Base-by-base conservation (phyloP, 2,797 vertebrate genomes). In the Glossophaga mutica region DNA sequence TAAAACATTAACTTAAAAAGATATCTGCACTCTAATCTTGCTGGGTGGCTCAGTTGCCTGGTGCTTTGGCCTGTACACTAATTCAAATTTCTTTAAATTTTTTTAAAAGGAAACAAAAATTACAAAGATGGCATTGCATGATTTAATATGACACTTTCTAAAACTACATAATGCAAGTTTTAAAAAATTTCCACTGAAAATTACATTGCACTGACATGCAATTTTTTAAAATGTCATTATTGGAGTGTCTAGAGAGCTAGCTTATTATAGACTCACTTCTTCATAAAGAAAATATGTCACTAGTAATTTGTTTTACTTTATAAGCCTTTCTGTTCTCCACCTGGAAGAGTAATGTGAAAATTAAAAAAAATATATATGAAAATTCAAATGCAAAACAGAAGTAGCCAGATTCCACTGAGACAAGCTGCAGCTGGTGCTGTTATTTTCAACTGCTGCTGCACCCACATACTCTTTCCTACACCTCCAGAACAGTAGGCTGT, bases 281-380 rank as follows among this genome's bases (percentile, higher is more conserved):
- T 93, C 86, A 83, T 96, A 71, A 84, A 14, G 2, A 92, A 97
- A 96, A 84, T 73, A 96, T 96, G 91, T 93, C 94, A 91, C 52
- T 97, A 95, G 73, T 95, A 96, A 95, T 97, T 97, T 97, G 68
- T 96, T 97, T 98, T 94, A 52, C 39, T 97, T 97, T 97, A 62
- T 90, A 82, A 96, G 39, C 3, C 44, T 96, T 88, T 96, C 87
- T 59, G 55, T 52, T 96, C 16, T 84, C 57, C 90, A 95, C 19
- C 42, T 89, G 57, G 82, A 88, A 39, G 0, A 97, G 94, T 95
- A 95, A 68, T 62, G 67, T 26, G 59, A 87, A 94, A 68, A 19
- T 90, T 85, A 6, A 90, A 76, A 78, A 78, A 74, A 55, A 74
- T 44, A 86, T 34, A 78, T n/a, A 93, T 77, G n/a, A 77, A 87